These are phyloP conservation scores for Elephas maximus DNA, from an alignment of 2,113 vertebrate species.

Conservation along the genomic window DNA sequence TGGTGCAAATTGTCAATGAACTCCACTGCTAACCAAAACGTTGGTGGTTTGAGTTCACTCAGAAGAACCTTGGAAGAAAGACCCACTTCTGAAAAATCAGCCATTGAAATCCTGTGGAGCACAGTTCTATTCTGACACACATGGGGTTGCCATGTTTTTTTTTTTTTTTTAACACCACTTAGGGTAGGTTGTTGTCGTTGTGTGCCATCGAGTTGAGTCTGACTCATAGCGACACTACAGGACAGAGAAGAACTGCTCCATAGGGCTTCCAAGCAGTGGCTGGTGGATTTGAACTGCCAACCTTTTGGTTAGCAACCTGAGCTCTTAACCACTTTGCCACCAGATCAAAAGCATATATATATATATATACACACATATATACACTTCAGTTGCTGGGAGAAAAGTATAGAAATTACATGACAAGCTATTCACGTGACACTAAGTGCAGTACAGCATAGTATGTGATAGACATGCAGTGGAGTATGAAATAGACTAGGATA, in stretches of 20 bases:
- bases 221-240: too few species aligned
- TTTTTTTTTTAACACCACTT: too few species aligned
- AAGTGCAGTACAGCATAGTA: neutral
- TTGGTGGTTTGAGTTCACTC: neutral
- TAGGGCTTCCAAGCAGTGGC: too few species aligned
- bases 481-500: neutral
- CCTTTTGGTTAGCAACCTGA: too few species aligned
- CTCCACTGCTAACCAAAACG: neutral
- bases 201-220: too few species aligned
- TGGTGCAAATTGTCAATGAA: neutral
- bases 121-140: neutral
- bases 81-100: neutral
- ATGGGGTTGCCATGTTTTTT: neutral
- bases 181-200: too few species aligned
- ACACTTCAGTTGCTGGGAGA: neutral
- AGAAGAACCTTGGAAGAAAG: neutral
- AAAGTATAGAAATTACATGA: constrained; percentile 20
- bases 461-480: neutral
- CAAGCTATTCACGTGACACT: neutral
- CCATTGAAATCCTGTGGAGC: neutral
- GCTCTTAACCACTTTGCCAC: too few species aligned
- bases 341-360: too few species aligned
- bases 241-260: too few species aligned
- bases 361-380: neutral
- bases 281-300: too few species aligned